Percentiles rank a stretch among this genome's conserved stretches.
Conservation (phyloP, 1,140 invertebrate species). For the Pygmarrhopalites habei region DNA sequence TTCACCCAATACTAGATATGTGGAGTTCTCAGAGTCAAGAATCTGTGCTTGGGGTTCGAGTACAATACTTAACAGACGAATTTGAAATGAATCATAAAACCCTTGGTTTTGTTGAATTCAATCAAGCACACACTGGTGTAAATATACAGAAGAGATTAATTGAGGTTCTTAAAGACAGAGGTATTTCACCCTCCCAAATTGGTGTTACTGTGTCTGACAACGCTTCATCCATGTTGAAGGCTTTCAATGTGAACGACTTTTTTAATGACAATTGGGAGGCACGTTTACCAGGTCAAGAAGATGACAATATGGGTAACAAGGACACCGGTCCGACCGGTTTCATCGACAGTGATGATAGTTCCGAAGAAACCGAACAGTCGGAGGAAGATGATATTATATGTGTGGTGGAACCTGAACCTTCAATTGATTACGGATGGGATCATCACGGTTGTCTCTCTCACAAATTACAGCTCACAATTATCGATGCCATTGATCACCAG, state of each 20-base stretch:
- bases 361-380: neutral
- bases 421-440: neutral
- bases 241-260: neutral
- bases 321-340: neutral
- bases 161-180: neutral
- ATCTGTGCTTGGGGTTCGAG: neutral
- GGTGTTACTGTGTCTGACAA: conserved; percentile 1
- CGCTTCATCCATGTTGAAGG: neutral
- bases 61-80: neutral
- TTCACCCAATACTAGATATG: neutral
- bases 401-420: neutral
- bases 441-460: conserved; percentile 1
- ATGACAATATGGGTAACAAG: neutral
- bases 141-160: neutral
- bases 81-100: conserved; percentile 4
- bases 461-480: neutral
- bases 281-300: neutral
- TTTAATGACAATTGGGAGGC: neutral
- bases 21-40: neutral
- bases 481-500: neutral
- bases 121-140: neutral
- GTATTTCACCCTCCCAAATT: neutral
- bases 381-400: neutral
- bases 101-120: neutral
- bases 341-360: neutral